Evolutionary conservation across 1,140 invertebrate genomes (phyloP).

Genomic region (Mizuhopecten yessoensis): DNA sequence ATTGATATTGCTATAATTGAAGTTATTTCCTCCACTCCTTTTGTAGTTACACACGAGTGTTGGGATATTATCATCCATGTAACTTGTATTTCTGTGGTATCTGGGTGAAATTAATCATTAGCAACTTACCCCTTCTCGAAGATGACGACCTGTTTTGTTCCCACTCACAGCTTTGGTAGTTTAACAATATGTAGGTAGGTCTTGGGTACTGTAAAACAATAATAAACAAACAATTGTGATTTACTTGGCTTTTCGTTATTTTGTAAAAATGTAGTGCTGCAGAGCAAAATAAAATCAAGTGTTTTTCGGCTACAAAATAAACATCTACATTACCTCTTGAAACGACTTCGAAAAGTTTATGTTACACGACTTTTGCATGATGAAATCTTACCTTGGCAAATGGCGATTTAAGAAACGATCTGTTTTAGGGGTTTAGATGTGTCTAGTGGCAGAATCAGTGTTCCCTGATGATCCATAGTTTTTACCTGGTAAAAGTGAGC

Average conservation of each 20-base stretch:
- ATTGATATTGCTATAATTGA: too few relatives aligned
- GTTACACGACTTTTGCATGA: too few relatives aligned
- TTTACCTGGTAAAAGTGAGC: neutral
- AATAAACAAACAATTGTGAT: neutral
- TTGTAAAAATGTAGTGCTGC: neutral
- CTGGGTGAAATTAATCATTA: neutral
- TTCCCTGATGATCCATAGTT: neutral
- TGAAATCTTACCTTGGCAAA: too few relatives aligned
- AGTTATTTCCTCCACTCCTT: neutral
- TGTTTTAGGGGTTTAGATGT: neutral
- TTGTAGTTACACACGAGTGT: neutral
- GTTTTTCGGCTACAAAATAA: too few relatives aligned
- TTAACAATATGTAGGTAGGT: too few relatives aligned
- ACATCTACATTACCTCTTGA: too few relatives aligned
- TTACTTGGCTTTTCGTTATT: neutral
- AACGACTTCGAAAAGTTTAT: too few relatives aligned
- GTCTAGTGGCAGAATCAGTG: too few relatives aligned
- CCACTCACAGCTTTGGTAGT: too few relatives aligned
- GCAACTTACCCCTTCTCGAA: too few relatives aligned
- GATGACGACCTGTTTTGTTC: too few relatives aligned
- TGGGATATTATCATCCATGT: neutral
- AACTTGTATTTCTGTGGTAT: neutral
- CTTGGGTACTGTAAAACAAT: neutral
- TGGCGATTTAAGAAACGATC: neutral
- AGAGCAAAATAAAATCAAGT: too few relatives aligned